Evolutionary conservation across 2,888 invertebrate species (phyloP), one percentile per base, ranked within the genome.

Genomic region (Tenthredo amoena): DNA sequence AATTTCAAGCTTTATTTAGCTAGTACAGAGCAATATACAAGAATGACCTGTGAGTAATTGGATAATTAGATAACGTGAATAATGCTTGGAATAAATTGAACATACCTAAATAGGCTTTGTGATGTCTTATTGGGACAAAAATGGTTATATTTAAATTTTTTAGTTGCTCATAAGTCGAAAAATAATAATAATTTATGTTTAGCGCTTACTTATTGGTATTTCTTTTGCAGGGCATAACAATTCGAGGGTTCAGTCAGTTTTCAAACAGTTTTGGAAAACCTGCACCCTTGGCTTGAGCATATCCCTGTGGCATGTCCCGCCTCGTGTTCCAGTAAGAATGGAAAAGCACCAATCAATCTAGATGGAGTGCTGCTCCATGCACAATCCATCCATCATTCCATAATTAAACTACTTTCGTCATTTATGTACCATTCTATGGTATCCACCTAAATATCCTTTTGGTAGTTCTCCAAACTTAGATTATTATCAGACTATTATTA

Each of bases 301-400:
- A 74, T 68, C 68, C 15, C 15, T 31, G 65, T 31, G 65, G 26
- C 31, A 58, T 21, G n/a, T 31, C 31, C 31, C 31, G 15, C 12
- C 65, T 65, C 12, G 65, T 65, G 31, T 31, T 26, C 1, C 34
- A 68, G 15, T 3, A 68, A 68, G 18, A 68, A 68, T 68, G 68
- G 6, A 68, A 68, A 31, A 34, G 68, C 34, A 34, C 6, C 6
- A 9, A 62, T 21, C 9, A 12, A 62, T 26, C n/a, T 7, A 55
- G 62, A 55, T 55, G n/a, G 55, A 21, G 34, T 34, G 72, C 5
- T 43, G 40, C 72, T n/a, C 12, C 21, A 31, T 31, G 72, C 21
- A 43, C 43, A 31, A 74, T 74, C 21, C 43, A 77, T 31, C 50
- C 18, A 55, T 77, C 55, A 77, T 77, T 77, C 77, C 77, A 55